Evolutionary conservation across 1,140 invertebrate genomes (phyloP).

Genomic region (Leptinotarsa undecemlineata): DNA sequence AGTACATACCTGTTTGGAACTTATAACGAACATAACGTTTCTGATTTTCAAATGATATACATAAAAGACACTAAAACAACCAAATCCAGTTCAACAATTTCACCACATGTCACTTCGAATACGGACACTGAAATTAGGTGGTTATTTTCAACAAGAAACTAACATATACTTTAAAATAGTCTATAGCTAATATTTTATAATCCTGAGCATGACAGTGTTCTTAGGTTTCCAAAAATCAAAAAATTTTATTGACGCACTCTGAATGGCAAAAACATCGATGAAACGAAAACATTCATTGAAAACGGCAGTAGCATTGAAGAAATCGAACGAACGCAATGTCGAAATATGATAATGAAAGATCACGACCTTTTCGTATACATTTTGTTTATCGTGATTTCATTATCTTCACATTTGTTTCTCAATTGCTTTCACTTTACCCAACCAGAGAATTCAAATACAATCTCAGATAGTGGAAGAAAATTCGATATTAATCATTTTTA

Average conservation of each 20-base stretch:
- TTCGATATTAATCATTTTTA: too few relatives aligned
- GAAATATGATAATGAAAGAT: conserved; percentile 40
- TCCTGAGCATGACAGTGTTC: not conserved
- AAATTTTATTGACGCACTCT: conserved; percentile 27
- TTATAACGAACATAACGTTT: conserved; percentile 29
- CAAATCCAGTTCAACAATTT: not conserved
- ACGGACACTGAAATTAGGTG: not conserved
- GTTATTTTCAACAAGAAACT: not conserved
- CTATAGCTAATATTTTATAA: not conserved
- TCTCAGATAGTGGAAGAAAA: too few relatives aligned
- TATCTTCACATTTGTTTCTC: not conserved
- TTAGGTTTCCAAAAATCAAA: not conserved
- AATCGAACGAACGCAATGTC: conserved; percentile 29
- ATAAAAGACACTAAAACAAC: not conserved
- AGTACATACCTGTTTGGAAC: conserved; percentile 34
- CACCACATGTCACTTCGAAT: not conserved
- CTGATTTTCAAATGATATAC: not conserved
- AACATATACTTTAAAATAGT: not conserved
- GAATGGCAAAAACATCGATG: conserved; percentile 26
- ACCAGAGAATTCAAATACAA: too few relatives aligned
- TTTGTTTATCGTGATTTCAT: conserved; percentile 17
- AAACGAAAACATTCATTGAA: conserved; percentile 11
- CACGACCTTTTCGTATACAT: conserved; percentile 31
- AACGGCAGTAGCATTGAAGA: not conserved
- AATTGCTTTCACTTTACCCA: not conserved